Conservation (phyloP, 2,113 vertebrate genomes). For the Anarrhichthys ocellatus region DNA sequence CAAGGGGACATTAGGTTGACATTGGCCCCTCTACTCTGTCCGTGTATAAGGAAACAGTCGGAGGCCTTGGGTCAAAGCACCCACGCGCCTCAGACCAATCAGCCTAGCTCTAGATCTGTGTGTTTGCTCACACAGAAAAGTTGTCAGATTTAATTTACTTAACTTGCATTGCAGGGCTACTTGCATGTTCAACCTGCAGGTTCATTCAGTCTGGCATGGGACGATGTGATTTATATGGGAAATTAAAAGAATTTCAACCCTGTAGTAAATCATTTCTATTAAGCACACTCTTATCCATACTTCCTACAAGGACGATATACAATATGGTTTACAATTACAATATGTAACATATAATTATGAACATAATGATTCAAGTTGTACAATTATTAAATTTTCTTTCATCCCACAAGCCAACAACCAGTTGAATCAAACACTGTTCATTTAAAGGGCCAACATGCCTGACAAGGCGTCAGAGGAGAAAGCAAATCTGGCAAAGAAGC, state of each 20-base stretch:
- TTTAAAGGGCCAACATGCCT: conserved; percentile 83
- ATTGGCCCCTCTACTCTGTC: too few species aligned
- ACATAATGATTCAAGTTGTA: not conserved
- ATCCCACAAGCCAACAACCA: not conserved
- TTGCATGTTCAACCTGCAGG: too few species aligned
- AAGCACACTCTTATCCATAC: not conserved
- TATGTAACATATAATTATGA: not conserved
- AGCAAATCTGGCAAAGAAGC: conserved; percentile 86
- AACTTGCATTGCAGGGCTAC: too few species aligned
- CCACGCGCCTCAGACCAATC: too few species aligned
- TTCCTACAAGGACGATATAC: not conserved
- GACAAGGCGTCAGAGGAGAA: conserved; percentile 92
- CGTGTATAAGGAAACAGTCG: too few species aligned
- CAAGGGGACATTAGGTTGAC: too few species aligned
- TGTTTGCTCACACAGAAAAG: too few species aligned
- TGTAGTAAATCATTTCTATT: not conserved
- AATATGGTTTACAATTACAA: not conserved
- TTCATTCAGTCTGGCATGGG: too few species aligned
- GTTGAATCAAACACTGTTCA: not conserved
- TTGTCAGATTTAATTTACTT: too few species aligned
- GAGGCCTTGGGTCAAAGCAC: too few species aligned
- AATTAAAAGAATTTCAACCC: not conserved
- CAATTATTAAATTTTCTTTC: not conserved
- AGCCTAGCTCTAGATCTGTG: too few species aligned
- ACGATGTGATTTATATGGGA: too few species aligned